phyloP scores from a whole-genome alignment of 1,140 invertebrate species.

The Myzus persicae region DNA sequence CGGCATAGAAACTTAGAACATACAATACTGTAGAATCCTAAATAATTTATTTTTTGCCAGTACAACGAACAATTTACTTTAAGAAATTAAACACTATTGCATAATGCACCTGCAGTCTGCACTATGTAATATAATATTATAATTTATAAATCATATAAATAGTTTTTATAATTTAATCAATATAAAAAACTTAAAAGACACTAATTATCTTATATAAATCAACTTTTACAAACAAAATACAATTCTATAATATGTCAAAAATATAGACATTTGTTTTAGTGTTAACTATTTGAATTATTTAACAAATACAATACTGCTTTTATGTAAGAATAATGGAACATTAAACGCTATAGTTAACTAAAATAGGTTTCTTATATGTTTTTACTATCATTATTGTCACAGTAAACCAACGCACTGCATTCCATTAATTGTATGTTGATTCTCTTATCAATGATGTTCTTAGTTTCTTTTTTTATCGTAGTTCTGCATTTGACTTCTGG shows the following conservation, averaged over 20 bases:
- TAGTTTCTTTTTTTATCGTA: slow-evolving; percentile 20
- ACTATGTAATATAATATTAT: background rate
- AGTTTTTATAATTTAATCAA: background rate
- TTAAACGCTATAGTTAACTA: background rate
- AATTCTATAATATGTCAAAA: background rate
- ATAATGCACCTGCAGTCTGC: background rate
- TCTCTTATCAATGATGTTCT: background rate
- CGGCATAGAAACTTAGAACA: no score
- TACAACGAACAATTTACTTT: background rate
- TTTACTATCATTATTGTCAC: slow-evolving; percentile 31
- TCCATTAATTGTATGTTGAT: slow-evolving; percentile 38
- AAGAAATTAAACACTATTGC: background rate
- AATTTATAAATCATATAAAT: background rate
- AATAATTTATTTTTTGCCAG: background rate
- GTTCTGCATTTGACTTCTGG: slow-evolving; percentile 46
- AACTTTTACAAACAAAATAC: background rate
- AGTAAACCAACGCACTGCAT: background rate
- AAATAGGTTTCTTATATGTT: slow-evolving; percentile 21
- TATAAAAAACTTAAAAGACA: background rate
- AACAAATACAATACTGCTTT: background rate
- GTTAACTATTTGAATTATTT: background rate
- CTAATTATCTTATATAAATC: background rate
- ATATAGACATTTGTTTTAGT: background rate
- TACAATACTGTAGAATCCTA: background rate
- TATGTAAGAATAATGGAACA: slow-evolving; percentile 9